A percentile compares a stretch with the other conserved stretches of the same genome.
Evolutionary conservation across 2,113 vertebrate genomes (phyloP).

Genomic region (Dipodomys ordii): DNA sequence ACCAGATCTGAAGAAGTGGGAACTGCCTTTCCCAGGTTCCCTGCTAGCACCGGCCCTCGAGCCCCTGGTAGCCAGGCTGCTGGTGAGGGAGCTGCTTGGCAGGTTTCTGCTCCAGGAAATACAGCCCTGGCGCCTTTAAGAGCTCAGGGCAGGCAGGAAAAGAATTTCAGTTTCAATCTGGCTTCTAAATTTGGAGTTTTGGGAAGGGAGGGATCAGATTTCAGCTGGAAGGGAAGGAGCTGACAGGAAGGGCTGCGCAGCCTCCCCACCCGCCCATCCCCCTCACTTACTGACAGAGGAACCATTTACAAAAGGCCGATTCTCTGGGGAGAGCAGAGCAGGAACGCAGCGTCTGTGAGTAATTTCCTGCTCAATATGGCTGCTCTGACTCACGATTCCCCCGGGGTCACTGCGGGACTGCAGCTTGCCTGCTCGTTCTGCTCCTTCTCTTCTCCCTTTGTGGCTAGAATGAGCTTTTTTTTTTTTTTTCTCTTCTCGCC

Average conservation of each 20-base stretch:
- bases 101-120: conserved; percentile 19
- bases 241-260: conserved; percentile 91
- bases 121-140: conserved; percentile 80
- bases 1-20: too few species aligned
- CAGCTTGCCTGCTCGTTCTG: conserved; percentile 83
- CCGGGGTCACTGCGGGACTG: conserved; percentile 90
- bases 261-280: conserved; percentile 80
- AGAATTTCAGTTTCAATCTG: conserved; percentile 89
- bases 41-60: background rate
- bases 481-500: conserved; percentile 80
- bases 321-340: conserved; percentile 91
- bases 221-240: conserved; percentile 90
- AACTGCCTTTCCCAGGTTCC: background rate
- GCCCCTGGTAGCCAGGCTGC: background rate
- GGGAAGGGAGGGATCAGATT: conserved; percentile 89
- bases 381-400: conserved; percentile 95
- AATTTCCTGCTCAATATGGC: conserved; percentile 99
- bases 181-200: conserved; percentile 90
- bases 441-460: conserved; percentile 86
- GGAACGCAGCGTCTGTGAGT: conserved; percentile 95
- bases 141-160: conserved; percentile 83
- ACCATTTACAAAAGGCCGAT: conserved; percentile 94
- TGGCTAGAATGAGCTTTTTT: conserved; percentile 82
- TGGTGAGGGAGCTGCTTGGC: background rate
- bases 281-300: conserved; percentile 89